Base-by-base conservation (phyloP, 2,113 vertebrate genomes). In the Electrona antarctica region DNA sequence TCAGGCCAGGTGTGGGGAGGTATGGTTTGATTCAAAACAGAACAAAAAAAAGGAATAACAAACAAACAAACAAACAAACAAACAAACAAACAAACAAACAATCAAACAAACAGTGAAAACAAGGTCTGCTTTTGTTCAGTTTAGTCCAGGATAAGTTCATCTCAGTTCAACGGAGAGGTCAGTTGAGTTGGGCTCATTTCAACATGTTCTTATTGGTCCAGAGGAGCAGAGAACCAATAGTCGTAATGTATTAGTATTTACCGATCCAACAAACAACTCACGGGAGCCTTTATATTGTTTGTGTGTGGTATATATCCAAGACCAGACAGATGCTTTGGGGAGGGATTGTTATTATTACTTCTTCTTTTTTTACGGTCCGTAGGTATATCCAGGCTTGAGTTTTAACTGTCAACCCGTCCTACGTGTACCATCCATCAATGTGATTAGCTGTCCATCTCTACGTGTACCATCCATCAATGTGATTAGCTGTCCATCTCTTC, bases 371-470 rank as follows among this genome's bases (percentile, higher is more conserved):
- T 71, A 63, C 71, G 55, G 48, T 78, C 57, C 10, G 29, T 29
- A 12, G 46, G 69, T 79, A 67, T 60, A 48, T 83, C 71, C 69
- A 68, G 21, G 10, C 60, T 21, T 54, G 64, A 56, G 41, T 61
- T 75, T 81, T 71, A 46, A 69, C 71, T 62, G 48, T 64, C 57
- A 57, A 56, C 77, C 62, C 41, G 46, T n/a, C 14, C 41, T 45
- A 13, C 41, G 6, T 67, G 61, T 57, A 28, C 12, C 60, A 11
- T 49, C 62, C 14, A 70, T 63, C 46, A 29, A 55, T 73, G 63
- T 76, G 8, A 1, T 15, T 57, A 9, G 67, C 62, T 51, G 66
- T 76, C 51, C 52, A 7, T 64, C 55, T 52, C 21, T 21, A n/a
- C n/a, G 50, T 52, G 9, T 52, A 8, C 13, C 13, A 52, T 52